phyloP scores from a whole-genome alignment of 2,888 invertebrate genomes.

The Amphipyra berbera region DNA sequence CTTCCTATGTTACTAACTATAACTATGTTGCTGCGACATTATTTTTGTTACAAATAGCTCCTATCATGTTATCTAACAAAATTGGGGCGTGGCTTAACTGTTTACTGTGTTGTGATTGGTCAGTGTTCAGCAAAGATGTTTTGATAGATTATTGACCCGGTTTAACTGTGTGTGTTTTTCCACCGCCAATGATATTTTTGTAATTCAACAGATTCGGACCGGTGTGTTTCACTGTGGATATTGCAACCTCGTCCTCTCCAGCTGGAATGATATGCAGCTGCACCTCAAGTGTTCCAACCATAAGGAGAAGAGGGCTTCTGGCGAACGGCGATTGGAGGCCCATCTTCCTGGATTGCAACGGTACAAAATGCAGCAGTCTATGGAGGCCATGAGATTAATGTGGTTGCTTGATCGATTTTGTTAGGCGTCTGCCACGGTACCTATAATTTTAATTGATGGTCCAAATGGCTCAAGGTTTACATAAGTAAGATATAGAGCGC shows the following conservation, averaged over 20 bases:
- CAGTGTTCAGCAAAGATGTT: too few species aligned
- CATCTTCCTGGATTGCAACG: conserved; percentile 23
- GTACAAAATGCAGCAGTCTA: not conserved
- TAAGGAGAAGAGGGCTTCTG: not conserved
- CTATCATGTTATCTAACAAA: too few species aligned
- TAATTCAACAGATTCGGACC: conserved; percentile 58
- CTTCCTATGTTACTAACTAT: too few species aligned
- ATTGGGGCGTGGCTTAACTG: too few species aligned
- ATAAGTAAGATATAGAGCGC: too few species aligned
- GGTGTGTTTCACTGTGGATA: conserved; percentile 70
- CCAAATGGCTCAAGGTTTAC: too few species aligned
- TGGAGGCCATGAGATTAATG: conserved; percentile 2
- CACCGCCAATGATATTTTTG: not conserved
- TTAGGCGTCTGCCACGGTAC: not conserved
- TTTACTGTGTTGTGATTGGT: too few species aligned
- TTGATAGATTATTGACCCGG: too few species aligned
- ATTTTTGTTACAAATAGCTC: too few species aligned
- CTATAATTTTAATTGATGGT: not conserved
- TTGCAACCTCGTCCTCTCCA: conserved; percentile 62
- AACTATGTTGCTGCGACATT: too few species aligned
- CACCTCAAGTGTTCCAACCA: conserved; percentile 63
- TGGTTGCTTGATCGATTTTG: not conserved
- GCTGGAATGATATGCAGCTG: conserved; percentile 50
- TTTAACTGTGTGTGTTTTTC: too few species aligned
- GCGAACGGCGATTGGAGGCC: conserved; percentile 19